A percentile compares a stretch with the other conserved stretches of the same genome.
Evolutionary conservation across 1,140 invertebrate genomes (phyloP).

Genomic region (Melanaphis sacchari): DNA sequence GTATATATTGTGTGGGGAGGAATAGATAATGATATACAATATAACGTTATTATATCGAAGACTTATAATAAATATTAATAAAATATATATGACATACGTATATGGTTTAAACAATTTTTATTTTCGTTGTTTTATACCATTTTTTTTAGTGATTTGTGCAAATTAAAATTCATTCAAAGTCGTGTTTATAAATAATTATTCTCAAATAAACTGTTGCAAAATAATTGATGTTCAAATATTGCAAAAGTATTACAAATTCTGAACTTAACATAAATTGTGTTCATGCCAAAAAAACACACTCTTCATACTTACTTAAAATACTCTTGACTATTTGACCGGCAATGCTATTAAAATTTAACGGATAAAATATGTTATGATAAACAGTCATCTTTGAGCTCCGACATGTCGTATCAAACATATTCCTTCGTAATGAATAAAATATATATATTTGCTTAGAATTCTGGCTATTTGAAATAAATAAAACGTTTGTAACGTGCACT

Average conservation of each 20-base stretch:
- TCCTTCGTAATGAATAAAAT: neutral
- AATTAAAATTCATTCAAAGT: neutral
- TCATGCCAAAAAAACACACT: neutral
- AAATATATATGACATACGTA: too few species aligned
- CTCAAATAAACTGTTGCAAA: neutral
- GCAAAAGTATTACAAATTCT: neutral
- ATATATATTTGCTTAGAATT: neutral
- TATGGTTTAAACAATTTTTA: neutral
- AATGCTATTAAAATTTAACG: neutral
- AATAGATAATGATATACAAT: too few species aligned
- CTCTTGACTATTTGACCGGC: neutral
- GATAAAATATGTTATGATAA: neutral
- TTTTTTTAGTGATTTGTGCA: neutral
- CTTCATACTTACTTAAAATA: slow-evolving; percentile 11
- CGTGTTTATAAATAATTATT: neutral
- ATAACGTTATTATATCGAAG: too few species aligned
- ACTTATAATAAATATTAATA: neutral
- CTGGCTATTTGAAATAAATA: neutral
- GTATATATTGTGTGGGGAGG: too few species aligned
- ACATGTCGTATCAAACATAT: neutral
- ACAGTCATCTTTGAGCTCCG: neutral
- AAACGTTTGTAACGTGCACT: neutral
- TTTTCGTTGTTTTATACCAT: neutral
- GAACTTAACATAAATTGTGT: neutral
- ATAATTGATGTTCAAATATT: neutral